A percentile compares a stretch with the other conserved stretches of the same genome.
Evolutionary conservation across 2,888 invertebrate genomes (phyloP).

Genomic region (Drosophila sordidula): DNA sequence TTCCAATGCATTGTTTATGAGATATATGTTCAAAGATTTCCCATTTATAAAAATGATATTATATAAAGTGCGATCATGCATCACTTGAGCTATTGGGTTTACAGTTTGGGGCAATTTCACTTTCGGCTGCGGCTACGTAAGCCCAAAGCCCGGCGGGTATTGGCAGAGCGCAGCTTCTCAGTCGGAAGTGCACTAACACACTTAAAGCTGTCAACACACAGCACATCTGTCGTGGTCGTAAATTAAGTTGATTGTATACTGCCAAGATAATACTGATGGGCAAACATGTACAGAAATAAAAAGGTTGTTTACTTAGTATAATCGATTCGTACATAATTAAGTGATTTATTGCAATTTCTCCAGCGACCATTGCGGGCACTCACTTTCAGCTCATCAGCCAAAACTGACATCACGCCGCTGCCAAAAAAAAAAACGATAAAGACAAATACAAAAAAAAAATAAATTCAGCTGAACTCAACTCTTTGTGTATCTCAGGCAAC

Average conservation of each 20-base stretch:
- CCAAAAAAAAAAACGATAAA: slow-evolving; percentile 8
- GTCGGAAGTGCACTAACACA: too few species aligned
- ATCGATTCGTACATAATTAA: slow-evolving; percentile 32
- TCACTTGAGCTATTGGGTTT: too few species aligned
- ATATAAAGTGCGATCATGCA: too few species aligned
- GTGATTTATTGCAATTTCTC: slow-evolving; percentile 56
- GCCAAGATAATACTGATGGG: too few species aligned
- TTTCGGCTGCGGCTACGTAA: too few species aligned
- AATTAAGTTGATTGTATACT: slow-evolving; percentile 5
- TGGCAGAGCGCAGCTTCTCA: too few species aligned
- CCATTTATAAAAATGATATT: too few species aligned
- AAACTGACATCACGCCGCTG: slow-evolving; percentile 44
- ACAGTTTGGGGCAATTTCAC: too few species aligned
- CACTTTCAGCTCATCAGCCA: slow-evolving; percentile 53
- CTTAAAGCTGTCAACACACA: background rate
- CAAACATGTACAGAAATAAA: slow-evolving; percentile 6
- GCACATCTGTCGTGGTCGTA: too few species aligned
- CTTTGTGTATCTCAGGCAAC: slow-evolving; percentile 35
- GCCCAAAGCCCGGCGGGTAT: too few species aligned
- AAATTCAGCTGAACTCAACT: slow-evolving; percentile 15
- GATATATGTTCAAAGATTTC: too few species aligned
- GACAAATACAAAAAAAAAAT: background rate
- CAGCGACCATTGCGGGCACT: slow-evolving; percentile 7
- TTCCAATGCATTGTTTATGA: too few species aligned
- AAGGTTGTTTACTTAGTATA: slow-evolving; percentile 23